phyloP scores from a whole-genome alignment of 2,888 invertebrate genomes.

The Lymantria dispar region DNA sequence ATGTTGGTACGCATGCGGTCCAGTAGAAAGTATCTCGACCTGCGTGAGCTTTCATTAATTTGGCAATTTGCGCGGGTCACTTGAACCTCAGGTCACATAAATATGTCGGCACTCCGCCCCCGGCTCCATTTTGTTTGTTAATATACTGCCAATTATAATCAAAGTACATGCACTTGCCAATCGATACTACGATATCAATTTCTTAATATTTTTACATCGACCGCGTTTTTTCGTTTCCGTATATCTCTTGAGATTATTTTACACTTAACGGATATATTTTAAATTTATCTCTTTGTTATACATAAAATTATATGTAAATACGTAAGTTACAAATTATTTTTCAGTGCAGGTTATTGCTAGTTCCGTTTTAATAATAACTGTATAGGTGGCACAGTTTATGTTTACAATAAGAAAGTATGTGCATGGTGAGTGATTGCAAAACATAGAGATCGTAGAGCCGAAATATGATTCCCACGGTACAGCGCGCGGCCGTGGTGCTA shows the following conservation, averaged over 20 bases:
- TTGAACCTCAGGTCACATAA: conserved; percentile 67
- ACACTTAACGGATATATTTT: conserved; percentile 32
- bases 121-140: conserved; percentile 74
- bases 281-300: conserved; percentile 17
- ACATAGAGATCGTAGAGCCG: conserved; percentile 62
- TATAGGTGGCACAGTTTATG: conserved; percentile 28
- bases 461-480: conserved; percentile 78
- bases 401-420: conserved; percentile 50
- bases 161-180: conserved; percentile 59
- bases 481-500: conserved; percentile 46
- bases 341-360: not conserved
- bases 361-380: conserved; percentile 4
- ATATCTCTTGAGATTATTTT: conserved; percentile 34
- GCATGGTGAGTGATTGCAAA: conserved; percentile 66
- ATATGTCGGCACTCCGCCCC: conserved; percentile 73
- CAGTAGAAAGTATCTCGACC: conserved; percentile 79
- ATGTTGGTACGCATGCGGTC: conserved; percentile 66
- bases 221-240: conserved; percentile 53
- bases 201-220: conserved; percentile 64
- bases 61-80: conserved; percentile 71
- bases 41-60: conserved; percentile 73
- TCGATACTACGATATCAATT: conserved; percentile 58
- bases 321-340: no score
- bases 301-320: not conserved
- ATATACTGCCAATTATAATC: conserved; percentile 76